Evolutionary conservation across 2,113 vertebrate species (phyloP), one percentile per base, ranked within the genome.

Genomic region (Seriola rivoliana): DNA sequence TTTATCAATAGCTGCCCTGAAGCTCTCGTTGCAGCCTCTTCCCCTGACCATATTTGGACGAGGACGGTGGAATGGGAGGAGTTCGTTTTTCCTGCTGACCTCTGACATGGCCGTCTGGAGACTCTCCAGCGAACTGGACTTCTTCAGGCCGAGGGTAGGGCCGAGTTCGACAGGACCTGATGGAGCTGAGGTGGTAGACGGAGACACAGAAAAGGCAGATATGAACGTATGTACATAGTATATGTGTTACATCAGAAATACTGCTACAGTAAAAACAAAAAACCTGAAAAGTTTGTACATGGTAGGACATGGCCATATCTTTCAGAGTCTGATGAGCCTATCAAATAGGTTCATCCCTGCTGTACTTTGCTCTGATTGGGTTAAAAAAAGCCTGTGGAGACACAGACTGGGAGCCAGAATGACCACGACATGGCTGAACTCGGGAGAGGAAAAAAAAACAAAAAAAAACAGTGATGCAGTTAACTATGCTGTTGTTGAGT

Each of bases 1-100:
- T 82, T 99, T 99, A 93, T 99, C 98, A 36, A 99, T 99, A 71
- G 98, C 98, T 0, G 98, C 97, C 75, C 98, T 89, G 95, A 99
- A 99, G 90, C 98, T 99, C 90, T 99, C 98, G 0, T 99, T 99
- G 89, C 98, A 99, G 50, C 98, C 98, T 5, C 98, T 95, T 16
- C 97, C 98, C 19, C 98, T 95, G 42, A 98, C 96, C 96, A 99
- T 97, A 23, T 99, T 97, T 3, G 97, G 95, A 29, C 97, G 95
- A 48, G 98, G 98, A 46, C 97, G 95, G 89, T 99, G 97, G 85
- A 99, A 99, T 9, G 97, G 97, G 32, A 99, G 97, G 55, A 98
- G 96, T 0, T 99, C 97, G 0, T 95, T 98, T 88, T 97, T 99
- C 60, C 95, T 94, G 79, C 72, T 93, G 1, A 98, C 97, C 94